phyloP scores from a whole-genome alignment of 2,113 vertebrate genomes.

The Prochilodus magdalenae region DNA sequence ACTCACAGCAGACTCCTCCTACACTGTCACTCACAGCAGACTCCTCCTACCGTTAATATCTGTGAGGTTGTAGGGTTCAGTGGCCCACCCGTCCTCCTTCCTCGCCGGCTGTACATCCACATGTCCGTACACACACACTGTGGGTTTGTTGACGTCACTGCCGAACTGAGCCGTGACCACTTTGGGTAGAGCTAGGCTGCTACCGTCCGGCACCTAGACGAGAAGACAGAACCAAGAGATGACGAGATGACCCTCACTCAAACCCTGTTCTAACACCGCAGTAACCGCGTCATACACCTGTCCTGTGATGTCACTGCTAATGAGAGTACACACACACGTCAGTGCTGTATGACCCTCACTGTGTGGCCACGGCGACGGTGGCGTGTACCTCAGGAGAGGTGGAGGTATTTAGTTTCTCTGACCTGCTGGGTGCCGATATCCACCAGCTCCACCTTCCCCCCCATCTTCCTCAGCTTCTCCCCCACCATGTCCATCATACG shows the following conservation, averaged over 20 bases:
- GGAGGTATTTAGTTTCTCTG: constrained; percentile 1
- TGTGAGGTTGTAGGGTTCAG: constrained; percentile 83
- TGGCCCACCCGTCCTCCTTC: constrained; percentile 86
- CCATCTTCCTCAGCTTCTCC: constrained; percentile 77
- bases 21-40: no score
- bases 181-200: constrained; percentile 79
- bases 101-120: constrained; percentile 90
- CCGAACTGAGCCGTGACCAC: constrained; percentile 85
- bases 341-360: no score
- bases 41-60: constrained; percentile 88
- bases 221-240: background rate
- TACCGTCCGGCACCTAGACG: constrained; percentile 77
- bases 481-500: constrained; percentile 81
- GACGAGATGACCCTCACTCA: no score
- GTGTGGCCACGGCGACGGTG: no score
- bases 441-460: constrained; percentile 76
- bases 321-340: no score
- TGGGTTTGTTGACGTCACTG: constrained; percentile 78
- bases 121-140: constrained; percentile 90
- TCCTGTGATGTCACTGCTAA: no score
- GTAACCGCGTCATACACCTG: no score
- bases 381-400: no score
- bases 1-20: no score
- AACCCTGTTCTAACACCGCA: no score
- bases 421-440: constrained; percentile 84